Evolutionary conservation across 2,888 invertebrate genomes (phyloP), one percentile per base, ranked within the genome.

Genomic region (Meta bourneti): DNA sequence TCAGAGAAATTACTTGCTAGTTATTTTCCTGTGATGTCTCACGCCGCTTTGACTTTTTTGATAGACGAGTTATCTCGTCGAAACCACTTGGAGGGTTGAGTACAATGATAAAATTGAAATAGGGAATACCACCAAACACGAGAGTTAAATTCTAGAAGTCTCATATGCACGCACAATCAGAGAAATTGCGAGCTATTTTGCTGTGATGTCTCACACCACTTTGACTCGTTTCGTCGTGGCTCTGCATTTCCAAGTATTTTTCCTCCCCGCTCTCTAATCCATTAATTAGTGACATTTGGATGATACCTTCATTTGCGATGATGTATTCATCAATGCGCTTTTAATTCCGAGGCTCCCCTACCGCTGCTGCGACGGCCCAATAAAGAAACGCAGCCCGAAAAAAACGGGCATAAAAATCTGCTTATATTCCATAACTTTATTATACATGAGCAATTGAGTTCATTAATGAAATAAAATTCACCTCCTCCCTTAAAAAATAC

Each of bases 381-480:
- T 48, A 34, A 75, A 77, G 77, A 70, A 84, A 74, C n/a, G 48
- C 75, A 51, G 6, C 51, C 16, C 74, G 79, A 69, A 77, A 72
- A 82, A 75, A 54, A 74, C 72, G 51, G 52, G 82, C 87, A 78
- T 91, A 91, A 87, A 91, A 83, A 78, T 91, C 72, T 82, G 77
- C 87, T 87, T 83, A 84, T 80, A 84, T 89, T 83, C 91, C 84
- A 84, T 91, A 91, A 91, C 91, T 88, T 91, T 80, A 91, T 91
- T 88, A 91, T 91, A 83, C 91, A 89, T 88, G 84, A 91, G 88
- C 88, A 88, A 91, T 88, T 91, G 91, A 91, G 79, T 84, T 91
- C 74, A 91, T 91, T 91, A 91, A 91, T 89, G 84, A 88, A 88
- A 91, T 82, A 91, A 91, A 91, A 86, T 90, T 86, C 75, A 54